Conservation (phyloP, 2,888 invertebrate genomes). For the Acanthosepion lycidas region DNA sequence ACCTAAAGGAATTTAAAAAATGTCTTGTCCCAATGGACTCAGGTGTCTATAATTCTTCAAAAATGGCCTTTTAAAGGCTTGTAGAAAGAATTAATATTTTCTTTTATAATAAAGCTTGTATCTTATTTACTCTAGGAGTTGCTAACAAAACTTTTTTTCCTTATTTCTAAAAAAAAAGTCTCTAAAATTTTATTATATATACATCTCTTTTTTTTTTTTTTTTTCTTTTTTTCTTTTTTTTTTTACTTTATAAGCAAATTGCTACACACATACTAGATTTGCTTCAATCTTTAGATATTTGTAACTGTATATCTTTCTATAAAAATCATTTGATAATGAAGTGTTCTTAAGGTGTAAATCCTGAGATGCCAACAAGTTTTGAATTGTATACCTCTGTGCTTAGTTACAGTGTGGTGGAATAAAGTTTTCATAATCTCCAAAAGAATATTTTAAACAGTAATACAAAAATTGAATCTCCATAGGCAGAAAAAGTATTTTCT, state of each 20-base stretch:
- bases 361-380: not conserved
- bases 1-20: too few relatives aligned
- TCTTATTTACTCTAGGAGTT: not conserved
- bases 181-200: not conserved
- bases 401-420: not conserved
- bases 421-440: not conserved
- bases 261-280: not conserved
- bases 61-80: too few relatives aligned
- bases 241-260: not conserved
- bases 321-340: not conserved
- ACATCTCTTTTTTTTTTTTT: not conserved
- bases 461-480: not conserved
- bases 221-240: not conserved
- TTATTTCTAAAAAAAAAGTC: not conserved
- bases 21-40: too few relatives aligned
- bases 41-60: too few relatives aligned
- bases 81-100: too few relatives aligned
- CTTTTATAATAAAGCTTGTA: not conserved
- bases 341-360: not conserved
- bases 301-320: not conserved
- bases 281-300: not conserved
- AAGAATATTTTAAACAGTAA: not conserved
- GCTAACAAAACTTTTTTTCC: not conserved
- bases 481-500: not conserved
- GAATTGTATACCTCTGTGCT: not conserved